These are phyloP conservation scores for Halichondria panicea DNA, from an alignment of 37 sponge, comb jelly and placozoan species.

Conservation along the genomic window DNA sequence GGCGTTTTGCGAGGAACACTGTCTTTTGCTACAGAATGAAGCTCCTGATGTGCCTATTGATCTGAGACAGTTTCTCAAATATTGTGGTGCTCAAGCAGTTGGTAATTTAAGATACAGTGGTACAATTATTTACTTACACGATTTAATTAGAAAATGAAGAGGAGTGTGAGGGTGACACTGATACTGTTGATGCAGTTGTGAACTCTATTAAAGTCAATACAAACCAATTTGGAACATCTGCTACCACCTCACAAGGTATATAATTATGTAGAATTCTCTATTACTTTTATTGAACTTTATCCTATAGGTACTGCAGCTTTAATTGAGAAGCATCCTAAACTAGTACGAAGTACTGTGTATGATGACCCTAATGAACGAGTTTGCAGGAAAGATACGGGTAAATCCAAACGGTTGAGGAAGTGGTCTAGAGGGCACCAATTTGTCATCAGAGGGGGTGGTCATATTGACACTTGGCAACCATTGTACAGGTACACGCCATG, in stretches of 20 bases:
- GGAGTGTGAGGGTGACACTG: not conserved
- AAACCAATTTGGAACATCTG: conserved; percentile 5
- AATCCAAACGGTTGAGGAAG: not conserved
- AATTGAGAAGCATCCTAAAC: not conserved
- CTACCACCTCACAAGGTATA: conserved; percentile 33
- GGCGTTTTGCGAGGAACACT: conserved; percentile 43
- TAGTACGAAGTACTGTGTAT: not conserved
- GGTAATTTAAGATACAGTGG: not conserved
- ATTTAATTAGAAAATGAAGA: not conserved
- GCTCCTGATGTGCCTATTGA: conserved; percentile 33
- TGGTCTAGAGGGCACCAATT: conserved; percentile 43
- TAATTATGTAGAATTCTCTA: not conserved
- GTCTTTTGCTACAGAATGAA: conserved; percentile 9
- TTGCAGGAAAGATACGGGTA: conserved; percentile 19
- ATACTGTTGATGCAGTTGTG: conserved; percentile 1
- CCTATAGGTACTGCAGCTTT: not conserved
- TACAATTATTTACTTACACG: not conserved
- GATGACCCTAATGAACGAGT: not conserved
- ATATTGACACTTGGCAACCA: conserved; percentile 34
- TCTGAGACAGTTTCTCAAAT: conserved; percentile 28
- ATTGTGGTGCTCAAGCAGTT: conserved; percentile 23
- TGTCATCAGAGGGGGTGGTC: conserved; percentile 25
- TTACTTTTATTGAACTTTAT: not conserved
- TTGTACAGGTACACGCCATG: conserved; percentile 16
- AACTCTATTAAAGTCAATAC: not conserved